Base-by-base conservation (phyloP, 2,888 invertebrate species). In the Silvanus unidentatus region DNA sequence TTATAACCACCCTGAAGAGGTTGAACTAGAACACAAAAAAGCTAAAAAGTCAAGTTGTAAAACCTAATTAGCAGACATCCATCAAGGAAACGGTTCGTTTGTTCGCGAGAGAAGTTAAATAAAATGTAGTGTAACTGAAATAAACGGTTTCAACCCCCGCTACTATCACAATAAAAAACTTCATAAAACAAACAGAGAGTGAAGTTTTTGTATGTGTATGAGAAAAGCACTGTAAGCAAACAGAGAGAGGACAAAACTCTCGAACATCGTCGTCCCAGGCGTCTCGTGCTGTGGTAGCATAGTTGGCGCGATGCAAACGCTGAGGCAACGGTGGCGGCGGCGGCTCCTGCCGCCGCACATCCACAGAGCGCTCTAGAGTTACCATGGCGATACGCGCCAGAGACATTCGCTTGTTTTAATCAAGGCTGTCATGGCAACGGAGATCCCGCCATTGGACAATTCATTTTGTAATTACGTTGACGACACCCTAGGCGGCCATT, bases 401-500 rank as follows among this genome's bases (percentile, higher is more conserved):
- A 71, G 70, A 71, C 71, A 69, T 71, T 69, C 70, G 70, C 71
- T 69, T 69, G 71, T 72, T 72, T 71, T 72, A 72, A 72, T 72
- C 72, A 72, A 71, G 64, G 72, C 71, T 69, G 71, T 71, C 72
- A 72, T 72, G 72, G 71, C 69, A 72, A 72, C 71, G 69, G 69
- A 70, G 71, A 71, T 70, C 70, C 72, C 69, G 71, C 72, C 71
- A 73, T 73, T 73, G 73, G 73, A 72, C 73, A 72, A 73, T 73
- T 61, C 61, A 61, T 72, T 73, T 72, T 67, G 73, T 73, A 73
- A 73, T 73, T 73, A 73, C 73, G 71, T 66, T 71, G 73, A 73
- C 73, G 73, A 73, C 73, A 73, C 73, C 73, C 73, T 59, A 70
- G 73, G 72, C 73, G 71, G 73, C 73, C 73, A 72, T 73, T 72